Conservation (phyloP, 2,888 invertebrate species). For the Brachyopa scutellaris region DNA sequence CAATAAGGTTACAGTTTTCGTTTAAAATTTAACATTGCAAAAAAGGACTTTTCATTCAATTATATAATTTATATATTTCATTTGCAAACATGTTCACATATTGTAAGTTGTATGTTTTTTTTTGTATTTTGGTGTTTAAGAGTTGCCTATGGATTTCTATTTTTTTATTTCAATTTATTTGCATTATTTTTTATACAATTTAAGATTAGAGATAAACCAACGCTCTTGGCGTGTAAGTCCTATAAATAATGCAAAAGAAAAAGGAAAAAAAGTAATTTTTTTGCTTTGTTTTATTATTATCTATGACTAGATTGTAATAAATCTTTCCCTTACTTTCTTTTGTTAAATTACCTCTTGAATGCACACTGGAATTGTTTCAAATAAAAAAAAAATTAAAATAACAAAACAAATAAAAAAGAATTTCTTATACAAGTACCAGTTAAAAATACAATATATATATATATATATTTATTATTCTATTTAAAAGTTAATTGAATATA, state of each 20-base stretch:
- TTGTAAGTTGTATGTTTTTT: slow-evolving; percentile 14
- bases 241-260: slow-evolving; percentile 39
- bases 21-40: slow-evolving; percentile 68
- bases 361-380: slow-evolving; percentile 11
- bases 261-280: too few species aligned
- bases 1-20: slow-evolving; percentile 61
- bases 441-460: too few species aligned
- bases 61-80: slow-evolving; percentile 34
- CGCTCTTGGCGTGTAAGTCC: neutral
- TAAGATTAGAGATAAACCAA: slow-evolving; percentile 22
- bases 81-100: slow-evolving; percentile 21
- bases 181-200: slow-evolving; percentile 27
- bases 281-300: slow-evolving; percentile 29
- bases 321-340: slow-evolving; percentile 4
- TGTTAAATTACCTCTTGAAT: slow-evolving; percentile 7
- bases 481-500: slow-evolving; percentile 54
- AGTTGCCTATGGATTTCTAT: neutral
- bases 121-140: slow-evolving; percentile 7
- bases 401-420: slow-evolving; percentile 38
- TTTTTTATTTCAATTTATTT: slow-evolving; percentile 9
- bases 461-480: slow-evolving; percentile 48
- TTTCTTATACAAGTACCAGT: slow-evolving; percentile 44
- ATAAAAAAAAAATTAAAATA: slow-evolving; percentile 33
- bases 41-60: slow-evolving; percentile 37
- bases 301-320: slow-evolving; percentile 45